These are phyloP conservation scores for Parnassius smintheus DNA, from an alignment of 2,888 invertebrate species.

Conservation along the genomic window DNA sequence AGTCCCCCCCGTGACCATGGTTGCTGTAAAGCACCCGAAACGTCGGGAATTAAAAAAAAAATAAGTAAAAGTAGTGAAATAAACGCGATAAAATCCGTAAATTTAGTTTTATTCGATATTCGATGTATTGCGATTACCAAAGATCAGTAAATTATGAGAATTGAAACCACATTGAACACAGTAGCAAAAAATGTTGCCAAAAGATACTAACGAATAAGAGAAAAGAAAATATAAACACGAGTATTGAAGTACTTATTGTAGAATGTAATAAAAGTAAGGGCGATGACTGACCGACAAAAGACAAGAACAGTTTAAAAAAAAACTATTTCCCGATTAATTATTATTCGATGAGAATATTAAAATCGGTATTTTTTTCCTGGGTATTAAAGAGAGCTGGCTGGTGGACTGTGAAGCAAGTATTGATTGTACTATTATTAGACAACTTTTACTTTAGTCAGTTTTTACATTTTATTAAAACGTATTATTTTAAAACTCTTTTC, in stretches of 20 bases:
- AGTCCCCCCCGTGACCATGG: too few relatives aligned
- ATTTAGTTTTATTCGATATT: too few relatives aligned
- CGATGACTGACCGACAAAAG: background rate
- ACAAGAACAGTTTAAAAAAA: background rate
- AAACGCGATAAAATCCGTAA: too few relatives aligned
- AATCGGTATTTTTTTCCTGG: background rate
- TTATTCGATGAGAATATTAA: background rate
- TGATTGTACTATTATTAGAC: too few relatives aligned
- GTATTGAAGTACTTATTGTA: background rate
- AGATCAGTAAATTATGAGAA: constrained; percentile 1
- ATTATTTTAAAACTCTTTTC: too few relatives aligned
- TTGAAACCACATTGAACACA: constrained; percentile 1
- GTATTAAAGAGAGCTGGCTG: too few relatives aligned
- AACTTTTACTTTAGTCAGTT: too few relatives aligned
- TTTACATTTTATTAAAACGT: too few relatives aligned
- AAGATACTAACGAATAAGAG: background rate
- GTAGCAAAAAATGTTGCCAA: background rate
- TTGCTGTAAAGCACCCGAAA: too few relatives aligned
- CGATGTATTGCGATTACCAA: background rate
- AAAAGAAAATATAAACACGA: background rate
- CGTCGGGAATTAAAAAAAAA: too few relatives aligned
- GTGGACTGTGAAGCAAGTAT: too few relatives aligned
- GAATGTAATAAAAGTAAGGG: background rate
- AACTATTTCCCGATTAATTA: background rate
- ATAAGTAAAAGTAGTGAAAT: too few relatives aligned